Conservation (phyloP, 2,113 vertebrate genomes). For the Osmerus mordax region DNA sequence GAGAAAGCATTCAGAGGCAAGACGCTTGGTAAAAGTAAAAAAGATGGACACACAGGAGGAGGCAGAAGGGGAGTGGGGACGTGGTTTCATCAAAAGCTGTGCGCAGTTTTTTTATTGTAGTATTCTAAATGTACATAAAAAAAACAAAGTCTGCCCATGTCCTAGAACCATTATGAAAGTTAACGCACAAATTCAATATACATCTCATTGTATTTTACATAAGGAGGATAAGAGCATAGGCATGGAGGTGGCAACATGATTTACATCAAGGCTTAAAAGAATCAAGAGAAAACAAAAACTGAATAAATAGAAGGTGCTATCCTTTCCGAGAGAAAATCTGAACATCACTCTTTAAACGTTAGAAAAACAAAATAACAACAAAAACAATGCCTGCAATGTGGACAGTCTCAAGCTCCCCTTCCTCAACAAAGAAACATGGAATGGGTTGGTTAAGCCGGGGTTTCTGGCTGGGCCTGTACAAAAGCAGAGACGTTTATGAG, state of each 20-base stretch:
- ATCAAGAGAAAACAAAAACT: conserved; percentile 57
- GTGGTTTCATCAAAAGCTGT: conserved; percentile 88
- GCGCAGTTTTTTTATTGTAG: conserved; percentile 83
- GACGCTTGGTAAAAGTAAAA: neutral
- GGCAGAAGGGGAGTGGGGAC: conserved; percentile 22
- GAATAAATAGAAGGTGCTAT: conserved; percentile 97
- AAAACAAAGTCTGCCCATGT: conserved; percentile 70
- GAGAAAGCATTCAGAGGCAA: neutral
- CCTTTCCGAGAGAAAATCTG: conserved; percentile 74
- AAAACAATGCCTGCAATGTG: conserved; percentile 33
- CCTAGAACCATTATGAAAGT: conserved; percentile 78
- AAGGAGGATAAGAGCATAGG: conserved; percentile 80
- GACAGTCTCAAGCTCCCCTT: conserved; percentile 39
- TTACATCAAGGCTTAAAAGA: conserved; percentile 80
- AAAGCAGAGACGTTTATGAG: conserved; percentile 12
- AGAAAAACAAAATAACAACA: conserved; percentile 7
- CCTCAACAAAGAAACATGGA: conserved; percentile 25
- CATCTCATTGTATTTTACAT: conserved; percentile 78
- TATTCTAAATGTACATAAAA: conserved; percentile 87
- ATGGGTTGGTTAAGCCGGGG: conserved; percentile 21
- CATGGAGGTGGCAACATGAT: conserved; percentile 82
- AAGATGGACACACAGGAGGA: neutral
- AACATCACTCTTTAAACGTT: conserved; percentile 46
- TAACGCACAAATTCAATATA: conserved; percentile 83
- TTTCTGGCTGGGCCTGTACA: conserved; percentile 24